Evolutionary conservation across 2,797 vertebrate genomes (phyloP).

Genomic region (Cossypha caffra): DNA sequence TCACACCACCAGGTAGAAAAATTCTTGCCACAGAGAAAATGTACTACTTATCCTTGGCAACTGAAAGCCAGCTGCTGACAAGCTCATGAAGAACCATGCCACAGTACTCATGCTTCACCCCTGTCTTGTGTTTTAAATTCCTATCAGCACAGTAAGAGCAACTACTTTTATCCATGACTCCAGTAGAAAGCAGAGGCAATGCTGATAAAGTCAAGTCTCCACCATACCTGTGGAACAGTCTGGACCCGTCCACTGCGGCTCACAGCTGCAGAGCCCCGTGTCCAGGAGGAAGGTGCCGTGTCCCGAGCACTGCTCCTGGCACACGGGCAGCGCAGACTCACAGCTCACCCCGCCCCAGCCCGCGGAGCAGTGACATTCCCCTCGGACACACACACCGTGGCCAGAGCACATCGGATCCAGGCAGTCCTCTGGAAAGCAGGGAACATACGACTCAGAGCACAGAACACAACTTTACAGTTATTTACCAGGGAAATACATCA

Average conservation of each 20-base stretch:
- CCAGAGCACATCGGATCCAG: conserved; percentile 89
- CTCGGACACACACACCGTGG: conserved; percentile 91
- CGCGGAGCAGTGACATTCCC: conserved; percentile 89
- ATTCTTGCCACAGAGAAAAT: neutral
- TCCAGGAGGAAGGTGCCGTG: conserved; percentile 91
- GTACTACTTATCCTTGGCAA: neutral
- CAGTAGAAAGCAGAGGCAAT: neutral
- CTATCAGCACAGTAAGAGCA: neutral
- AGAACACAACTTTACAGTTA: neutral
- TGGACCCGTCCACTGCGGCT: conserved; percentile 91
- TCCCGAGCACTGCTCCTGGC: conserved; percentile 93
- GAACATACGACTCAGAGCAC: neutral
- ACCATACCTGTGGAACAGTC: conserved; percentile 90
- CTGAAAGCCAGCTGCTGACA: neutral
- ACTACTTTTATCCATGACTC: neutral
- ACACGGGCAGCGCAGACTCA: conserved; percentile 86
- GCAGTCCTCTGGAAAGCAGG: conserved; percentile 85
- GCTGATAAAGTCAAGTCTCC: neutral
- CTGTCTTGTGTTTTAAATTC: neutral
- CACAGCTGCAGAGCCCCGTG: conserved; percentile 88
- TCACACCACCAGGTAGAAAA: neutral
- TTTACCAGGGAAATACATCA: neutral
- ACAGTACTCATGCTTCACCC: neutral
- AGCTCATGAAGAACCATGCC: neutral
- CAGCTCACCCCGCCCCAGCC: conserved; percentile 93